Percentiles rank a stretch among this genome's conserved stretches.
phyloP scores from a whole-genome alignment of 1,140 invertebrate species.

The Penaeus vannamei region DNA sequence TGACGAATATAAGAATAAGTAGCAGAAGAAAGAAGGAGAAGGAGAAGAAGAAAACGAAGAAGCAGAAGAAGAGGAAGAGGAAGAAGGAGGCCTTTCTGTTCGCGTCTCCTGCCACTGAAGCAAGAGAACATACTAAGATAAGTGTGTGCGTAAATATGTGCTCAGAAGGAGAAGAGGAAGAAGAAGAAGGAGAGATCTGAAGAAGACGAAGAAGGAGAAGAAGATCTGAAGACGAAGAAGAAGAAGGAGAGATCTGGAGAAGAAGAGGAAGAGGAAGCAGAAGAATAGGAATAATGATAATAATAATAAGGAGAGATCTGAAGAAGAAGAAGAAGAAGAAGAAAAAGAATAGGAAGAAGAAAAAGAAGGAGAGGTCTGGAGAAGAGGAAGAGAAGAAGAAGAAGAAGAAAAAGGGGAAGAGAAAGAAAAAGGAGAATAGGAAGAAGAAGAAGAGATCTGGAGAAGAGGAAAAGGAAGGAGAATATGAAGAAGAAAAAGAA shows the following conservation, averaged over 20 bases:
- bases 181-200: background rate
- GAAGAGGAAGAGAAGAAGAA: background rate
- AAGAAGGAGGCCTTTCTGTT: no score
- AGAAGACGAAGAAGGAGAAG: background rate
- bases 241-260: background rate
- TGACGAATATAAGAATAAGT: no score
- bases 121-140: no score
- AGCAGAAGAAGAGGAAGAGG: no score
- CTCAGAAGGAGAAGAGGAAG: background rate
- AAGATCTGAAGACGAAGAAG: background rate
- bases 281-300: background rate
- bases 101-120: no score
- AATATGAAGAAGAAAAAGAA: background rate
- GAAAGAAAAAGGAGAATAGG: background rate
- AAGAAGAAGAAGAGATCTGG: background rate
- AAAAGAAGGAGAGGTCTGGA: background rate
- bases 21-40: no score
- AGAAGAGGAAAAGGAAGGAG: background rate
- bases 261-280: background rate
- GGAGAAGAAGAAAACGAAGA: no score
- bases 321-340: background rate
- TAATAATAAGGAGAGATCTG: background rate
- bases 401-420: background rate
- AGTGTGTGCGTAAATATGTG: no score
- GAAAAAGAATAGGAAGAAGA: background rate